These are phyloP conservation scores for Lagopus muta DNA, from an alignment of 2,113 vertebrate genomes.

Conservation along the genomic window DNA sequence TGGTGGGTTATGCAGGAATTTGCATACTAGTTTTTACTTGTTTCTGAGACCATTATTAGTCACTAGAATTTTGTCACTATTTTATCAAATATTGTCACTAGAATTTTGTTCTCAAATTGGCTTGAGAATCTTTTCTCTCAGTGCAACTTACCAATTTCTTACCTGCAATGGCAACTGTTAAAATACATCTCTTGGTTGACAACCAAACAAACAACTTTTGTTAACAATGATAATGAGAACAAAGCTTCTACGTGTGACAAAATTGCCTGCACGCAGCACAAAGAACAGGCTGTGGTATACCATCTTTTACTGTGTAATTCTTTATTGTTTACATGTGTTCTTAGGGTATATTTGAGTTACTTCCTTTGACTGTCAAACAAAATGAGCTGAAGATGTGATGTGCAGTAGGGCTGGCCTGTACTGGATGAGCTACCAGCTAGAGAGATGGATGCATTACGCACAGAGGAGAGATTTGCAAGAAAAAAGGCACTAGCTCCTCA, in stretches of 20 bases:
- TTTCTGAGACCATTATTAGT: background rate
- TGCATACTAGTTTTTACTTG: background rate
- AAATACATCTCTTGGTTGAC: background rate
- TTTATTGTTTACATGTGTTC: background rate
- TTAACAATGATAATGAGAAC: background rate
- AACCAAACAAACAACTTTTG: background rate
- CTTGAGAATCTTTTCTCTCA: background rate
- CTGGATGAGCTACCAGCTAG: background rate
- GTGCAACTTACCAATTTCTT: background rate
- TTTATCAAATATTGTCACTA: background rate
- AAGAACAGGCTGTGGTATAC: background rate
- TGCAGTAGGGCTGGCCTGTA: background rate
- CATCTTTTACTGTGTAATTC: background rate
- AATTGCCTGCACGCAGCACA: background rate
- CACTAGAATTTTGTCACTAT: background rate
- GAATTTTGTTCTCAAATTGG: background rate
- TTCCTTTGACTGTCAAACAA: background rate
- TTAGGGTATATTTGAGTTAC: background rate
- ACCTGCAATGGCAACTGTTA: background rate
- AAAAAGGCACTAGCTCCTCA: background rate
- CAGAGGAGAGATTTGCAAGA: background rate
- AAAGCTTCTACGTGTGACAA: background rate
- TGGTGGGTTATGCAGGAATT: background rate
- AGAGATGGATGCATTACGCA: background rate
- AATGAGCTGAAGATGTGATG: background rate